Evolutionary conservation across 2,888 invertebrate species (phyloP).

Genomic region (Craniophora ligustri): DNA sequence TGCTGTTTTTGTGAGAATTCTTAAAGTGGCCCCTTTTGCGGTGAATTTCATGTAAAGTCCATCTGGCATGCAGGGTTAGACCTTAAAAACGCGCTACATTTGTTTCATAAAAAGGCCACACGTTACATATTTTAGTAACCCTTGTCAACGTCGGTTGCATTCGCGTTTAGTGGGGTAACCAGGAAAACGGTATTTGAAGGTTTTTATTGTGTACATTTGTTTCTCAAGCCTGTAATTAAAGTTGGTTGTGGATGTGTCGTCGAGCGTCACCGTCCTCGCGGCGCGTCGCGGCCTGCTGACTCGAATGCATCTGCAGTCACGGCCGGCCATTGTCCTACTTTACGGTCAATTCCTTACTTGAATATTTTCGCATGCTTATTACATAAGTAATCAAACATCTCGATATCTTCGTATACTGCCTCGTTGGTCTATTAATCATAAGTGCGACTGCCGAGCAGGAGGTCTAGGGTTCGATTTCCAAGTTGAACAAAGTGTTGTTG

Average conservation of each 20-base stretch:
- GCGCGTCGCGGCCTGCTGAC: conserved; percentile 7
- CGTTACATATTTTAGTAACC: conserved; percentile 64
- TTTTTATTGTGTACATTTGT: conserved; percentile 20
- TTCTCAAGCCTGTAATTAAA: conserved; percentile 30
- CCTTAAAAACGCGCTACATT: conserved; percentile 52
- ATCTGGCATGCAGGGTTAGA: conserved; percentile 36
- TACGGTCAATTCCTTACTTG: conserved; percentile 61
- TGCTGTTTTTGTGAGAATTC: conserved; percentile 34
- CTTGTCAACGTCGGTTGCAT: conserved; percentile 69
- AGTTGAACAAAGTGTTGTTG: too few relatives aligned
- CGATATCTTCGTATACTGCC: conserved; percentile 18
- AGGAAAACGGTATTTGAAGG: conserved; percentile 24
- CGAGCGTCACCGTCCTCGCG: conserved; percentile 27
- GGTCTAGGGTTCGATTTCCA: too few relatives aligned
- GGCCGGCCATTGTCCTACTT: conserved; percentile 76
- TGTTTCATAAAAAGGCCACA: conserved; percentile 58
- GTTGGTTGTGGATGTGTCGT: conserved; percentile 18
- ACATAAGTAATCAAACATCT: conserved; percentile 46
- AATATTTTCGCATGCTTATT: conserved; percentile 58
- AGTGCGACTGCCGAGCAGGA: too few relatives aligned
- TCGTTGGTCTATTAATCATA: too few relatives aligned
- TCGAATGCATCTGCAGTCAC: conserved; percentile 64
- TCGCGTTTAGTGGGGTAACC: conserved; percentile 41
- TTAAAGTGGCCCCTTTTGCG: conserved; percentile 32
- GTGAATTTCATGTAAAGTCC: conserved; percentile 38